Evolutionary conservation across 2,888 invertebrate genomes (phyloP), one percentile per base, ranked within the genome.

Genomic region (Prosapia bicincta): DNA sequence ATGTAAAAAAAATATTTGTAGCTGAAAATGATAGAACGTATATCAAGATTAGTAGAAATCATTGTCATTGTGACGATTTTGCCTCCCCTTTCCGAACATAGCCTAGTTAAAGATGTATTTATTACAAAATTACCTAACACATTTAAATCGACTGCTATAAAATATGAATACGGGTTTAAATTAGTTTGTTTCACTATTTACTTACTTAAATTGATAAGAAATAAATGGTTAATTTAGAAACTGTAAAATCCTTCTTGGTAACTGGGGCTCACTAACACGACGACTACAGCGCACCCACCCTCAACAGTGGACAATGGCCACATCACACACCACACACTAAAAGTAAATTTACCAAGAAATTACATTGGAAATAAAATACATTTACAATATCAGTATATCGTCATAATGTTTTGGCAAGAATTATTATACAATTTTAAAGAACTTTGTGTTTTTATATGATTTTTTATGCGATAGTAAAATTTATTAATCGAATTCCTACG

Each of bases 241-340:
- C 54, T 20, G 54, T 54, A 54, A 20, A 10, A n/a, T n/a, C n/a
- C 54, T 13, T 54, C 54, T 54, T 54, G 54, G 54, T 54, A 54
- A 54, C 54, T 54, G 54, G 54, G 54, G 54, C 54, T 54, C 54
- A 54, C 54, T 54, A 54, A 72, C 76, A 69, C 67, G 54, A 70
- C 76, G 73, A 76, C 32, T 67, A 68, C 76, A 76, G 76, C 76
- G 76, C 76, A 74, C 76, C 76, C n/a, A 25, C 74, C 74, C 71
- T 74, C 74, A 38, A 73, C 74, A 70, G 76, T 76, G 76, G 76
- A 76, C 72, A 76, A 76, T 72, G 65, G 76, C 76, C 76, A 76
- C 76, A 76, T 76, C 76, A 76, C 68, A 68, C 76, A 76, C 74
- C 76, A 76, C 68, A 68, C n/a, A 54, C 20, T 20, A 54, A 20